A percentile compares a stretch with the other conserved stretches of the same genome.
Conservation (phyloP, 2,888 invertebrate species). For the Chloroclysta siterata region DNA sequence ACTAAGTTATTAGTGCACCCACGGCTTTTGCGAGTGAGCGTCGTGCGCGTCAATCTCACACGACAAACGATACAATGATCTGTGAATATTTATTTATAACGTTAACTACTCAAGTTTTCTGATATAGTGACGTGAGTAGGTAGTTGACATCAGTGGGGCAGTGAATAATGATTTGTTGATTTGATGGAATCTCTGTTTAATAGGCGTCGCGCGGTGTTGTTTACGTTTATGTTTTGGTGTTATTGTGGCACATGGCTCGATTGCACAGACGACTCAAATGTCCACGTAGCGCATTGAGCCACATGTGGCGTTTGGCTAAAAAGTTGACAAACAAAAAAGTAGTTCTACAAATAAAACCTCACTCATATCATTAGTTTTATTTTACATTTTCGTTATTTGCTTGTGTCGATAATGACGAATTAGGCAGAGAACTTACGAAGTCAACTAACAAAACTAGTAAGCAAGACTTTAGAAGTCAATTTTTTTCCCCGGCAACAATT, state of each 20-base stretch:
- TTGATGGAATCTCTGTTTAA: conserved; percentile 52
- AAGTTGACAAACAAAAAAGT: neutral
- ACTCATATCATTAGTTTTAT: too few relatives aligned
- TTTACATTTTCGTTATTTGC: too few relatives aligned
- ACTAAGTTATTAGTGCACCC: conserved; percentile 64
- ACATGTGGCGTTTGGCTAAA: conserved; percentile 15
- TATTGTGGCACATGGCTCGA: conserved; percentile 53
- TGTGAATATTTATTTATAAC: conserved; percentile 57
- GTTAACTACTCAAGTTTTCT: conserved; percentile 47
- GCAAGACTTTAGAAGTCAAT: too few relatives aligned
- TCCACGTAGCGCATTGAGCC: conserved; percentile 65
- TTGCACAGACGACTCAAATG: conserved; percentile 48
- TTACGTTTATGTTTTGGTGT: conserved; percentile 59
- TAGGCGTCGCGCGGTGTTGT: conserved; percentile 48
- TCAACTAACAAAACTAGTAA: too few relatives aligned
- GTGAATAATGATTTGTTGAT: conserved; percentile 37
- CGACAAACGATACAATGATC: conserved; percentile 58
- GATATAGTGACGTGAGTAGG: conserved; percentile 47
- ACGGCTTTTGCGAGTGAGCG: conserved; percentile 65
- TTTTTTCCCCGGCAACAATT: too few relatives aligned
- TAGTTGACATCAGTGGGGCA: conserved; percentile 43
- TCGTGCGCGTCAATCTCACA: conserved; percentile 57
- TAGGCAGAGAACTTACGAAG: too few relatives aligned
- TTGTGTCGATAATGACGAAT: too few relatives aligned
- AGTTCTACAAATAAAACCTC: neutral